Evolutionary conservation across 2,797 vertebrate genomes (phyloP), one percentile per base, ranked within the genome.

Genomic region (Loriculus beryllinus): DNA sequence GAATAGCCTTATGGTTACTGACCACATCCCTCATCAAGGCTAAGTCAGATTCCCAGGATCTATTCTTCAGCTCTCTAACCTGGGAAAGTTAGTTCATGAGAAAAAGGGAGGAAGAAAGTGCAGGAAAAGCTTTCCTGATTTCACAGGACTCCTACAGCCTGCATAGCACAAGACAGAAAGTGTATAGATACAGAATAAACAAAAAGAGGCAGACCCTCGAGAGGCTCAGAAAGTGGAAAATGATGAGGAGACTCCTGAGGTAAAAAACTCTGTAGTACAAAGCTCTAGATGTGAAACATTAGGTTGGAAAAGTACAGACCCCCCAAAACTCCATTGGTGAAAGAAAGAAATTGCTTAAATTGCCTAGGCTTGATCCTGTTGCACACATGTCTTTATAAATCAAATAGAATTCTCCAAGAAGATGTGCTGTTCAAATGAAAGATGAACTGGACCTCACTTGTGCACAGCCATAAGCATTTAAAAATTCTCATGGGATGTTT

Each of bases 1-100:
- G 69, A 86, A 93, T 16, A 74, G 59, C 92, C 86, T 88, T 79
- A 29, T 86, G 92, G 91, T 94, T 96, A 95, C 91, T 96, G 90
- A 90, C 93, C 95, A 91, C 88, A 96, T 86, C 45, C 86, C 74
- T 87, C 91, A 94, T 39, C 76, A 90, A 92, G 81, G 80, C 78
- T 72, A 33, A 89, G 60, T 35, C 81, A 91, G 56, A 92, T 94
- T 96, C 88, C 88, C 93, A 96, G 88, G 67, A 49, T 70, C 70
- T 85, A 9, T 48, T 86, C 88, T 51, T 76, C 64, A 86, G 72
- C 39, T 91, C 68, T 82, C 47, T 70, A 76, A 94, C 57, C 71
- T 89, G 37, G 82, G 64, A 94, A 93, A 81, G 4, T 68, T 54
- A 63, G 51, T 80, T 82, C 64, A 52, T 42, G 68, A 79, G 26